Percentiles rank a stretch among this genome's conserved stretches.
phyloP scores from a whole-genome alignment of 2,113 vertebrate genomes.

The Varanus salvator region DNA sequence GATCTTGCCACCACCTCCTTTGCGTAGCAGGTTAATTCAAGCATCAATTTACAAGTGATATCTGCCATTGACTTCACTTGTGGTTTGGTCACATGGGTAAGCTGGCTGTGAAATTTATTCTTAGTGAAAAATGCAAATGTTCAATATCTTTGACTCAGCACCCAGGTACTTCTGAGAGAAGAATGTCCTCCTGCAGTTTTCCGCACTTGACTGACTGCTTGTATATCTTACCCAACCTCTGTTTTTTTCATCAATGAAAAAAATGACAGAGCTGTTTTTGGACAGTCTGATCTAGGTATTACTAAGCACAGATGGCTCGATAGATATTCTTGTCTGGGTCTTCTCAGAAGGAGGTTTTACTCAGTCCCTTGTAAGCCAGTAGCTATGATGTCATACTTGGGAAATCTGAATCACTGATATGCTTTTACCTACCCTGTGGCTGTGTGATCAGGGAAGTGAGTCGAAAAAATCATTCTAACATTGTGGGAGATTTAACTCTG shows the following conservation, averaged over 20 bases:
- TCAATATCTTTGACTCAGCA: slow-evolving; percentile 52
- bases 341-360: slow-evolving; percentile 36
- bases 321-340: not conserved
- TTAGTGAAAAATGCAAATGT: slow-evolving; percentile 66
- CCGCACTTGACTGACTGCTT: not conserved
- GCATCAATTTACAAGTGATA: slow-evolving; percentile 26
- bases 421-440: not conserved
- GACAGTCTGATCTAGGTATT: slow-evolving; percentile 12
- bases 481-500: not conserved
- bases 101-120: slow-evolving; percentile 49
- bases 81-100: slow-evolving; percentile 43
- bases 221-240: slow-evolving; percentile 30
- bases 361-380: not conserved
- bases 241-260: slow-evolving; percentile 30
- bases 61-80: slow-evolving; percentile 48
- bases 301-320: not conserved
- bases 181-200: slow-evolving; percentile 29
- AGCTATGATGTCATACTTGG: not conserved
- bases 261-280: slow-evolving; percentile 12
- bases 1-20: slow-evolving; percentile 34
- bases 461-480: not conserved
- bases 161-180: slow-evolving; percentile 29
- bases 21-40: slow-evolving; percentile 65
- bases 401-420: not conserved
- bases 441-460: too few relatives aligned